Base-by-base conservation (phyloP, 1,140 invertebrate species). In the Zaprionus ghesquierei region DNA sequence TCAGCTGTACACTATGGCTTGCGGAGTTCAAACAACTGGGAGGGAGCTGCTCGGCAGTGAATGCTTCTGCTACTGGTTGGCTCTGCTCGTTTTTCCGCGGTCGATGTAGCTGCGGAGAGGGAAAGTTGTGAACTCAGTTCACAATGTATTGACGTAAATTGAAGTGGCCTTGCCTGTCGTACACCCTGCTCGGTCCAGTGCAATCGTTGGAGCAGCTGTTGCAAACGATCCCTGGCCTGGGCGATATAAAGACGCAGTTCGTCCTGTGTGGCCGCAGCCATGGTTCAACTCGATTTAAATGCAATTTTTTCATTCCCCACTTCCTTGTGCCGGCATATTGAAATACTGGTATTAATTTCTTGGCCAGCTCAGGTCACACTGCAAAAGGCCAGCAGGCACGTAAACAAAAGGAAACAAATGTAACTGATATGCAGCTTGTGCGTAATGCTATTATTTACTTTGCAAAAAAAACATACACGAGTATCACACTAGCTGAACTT, bases 171-270 rank as follows among this genome's bases (percentile, higher is more conserved):
- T 76, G 46, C 80, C 63, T 51, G 29, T 2, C 46, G 33, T 35
- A 85, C 81, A 3, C 61, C 65, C 20, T 65, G 13, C 29, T 85
- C 77, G 3, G 49, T 85, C 81, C 81, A 85, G 8, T 69, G 23
- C 15, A 85, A 55, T 0, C 66, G 69, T n/a, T 65, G 4, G 0
- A 85, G 41, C 8, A 85, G 15, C 15, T 44, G 35, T 3, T 54
- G 27, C 5, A 85, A 22, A 0, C 75, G 74, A 8, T 49, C 44
- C 2, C 63, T 73, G 38, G 49, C 60, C 0, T 15, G n/a, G 6
- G 27, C 22, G n/a, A 86, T 54, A 46, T 58, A 85, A 0, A 25
- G 33, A 29, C 50, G 65, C 51, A 85, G 55, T 46, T 50, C 51
- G 5, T 74, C 64, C 29, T 70, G 64, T 1, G 0, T 13, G 22